phyloP scores from a whole-genome alignment of 2,888 invertebrate genomes.

The Seira ritae region DNA sequence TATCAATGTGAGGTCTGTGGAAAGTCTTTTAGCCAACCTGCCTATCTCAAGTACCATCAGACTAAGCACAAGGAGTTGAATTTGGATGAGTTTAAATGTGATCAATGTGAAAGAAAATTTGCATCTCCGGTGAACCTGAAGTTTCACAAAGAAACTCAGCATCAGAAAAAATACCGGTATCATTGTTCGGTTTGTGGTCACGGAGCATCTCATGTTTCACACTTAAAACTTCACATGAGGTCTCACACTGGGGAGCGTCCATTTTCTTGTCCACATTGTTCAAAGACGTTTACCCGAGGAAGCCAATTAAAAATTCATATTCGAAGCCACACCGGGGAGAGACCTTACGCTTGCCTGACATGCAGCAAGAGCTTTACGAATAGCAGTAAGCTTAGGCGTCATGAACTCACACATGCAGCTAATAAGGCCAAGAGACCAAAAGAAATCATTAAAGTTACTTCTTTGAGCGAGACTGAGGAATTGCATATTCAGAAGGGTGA shows the following conservation, averaged over 20 bases:
- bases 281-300: slow-evolving; percentile 42
- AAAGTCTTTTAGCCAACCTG: slow-evolving; percentile 61
- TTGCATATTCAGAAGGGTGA: too few species aligned
- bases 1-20: slow-evolving; percentile 65
- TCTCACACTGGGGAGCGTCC: slow-evolving; percentile 52
- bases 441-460: too few species aligned
- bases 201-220: slow-evolving; percentile 48
- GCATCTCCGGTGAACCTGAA: slow-evolving; percentile 62
- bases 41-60: slow-evolving; percentile 65
- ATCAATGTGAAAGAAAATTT: slow-evolving; percentile 60
- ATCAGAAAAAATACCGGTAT: slow-evolving; percentile 60
- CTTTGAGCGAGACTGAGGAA: too few species aligned
- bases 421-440: slow-evolving; percentile 21
- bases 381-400: slow-evolving; percentile 42
- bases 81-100: slow-evolving; percentile 55
- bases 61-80: slow-evolving; percentile 60
- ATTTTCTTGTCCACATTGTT: slow-evolving; percentile 44
- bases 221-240: slow-evolving; percentile 46
- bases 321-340: slow-evolving; percentile 55
- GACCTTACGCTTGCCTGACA: slow-evolving; percentile 40
- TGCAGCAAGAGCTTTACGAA: slow-evolving; percentile 53
- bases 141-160: slow-evolving; percentile 61
- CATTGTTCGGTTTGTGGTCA: slow-evolving; percentile 53
- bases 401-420: slow-evolving; percentile 46
- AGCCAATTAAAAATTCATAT: slow-evolving; percentile 56